Conservation (phyloP, 2,113 vertebrate species). For the Leiothrix lutea region DNA sequence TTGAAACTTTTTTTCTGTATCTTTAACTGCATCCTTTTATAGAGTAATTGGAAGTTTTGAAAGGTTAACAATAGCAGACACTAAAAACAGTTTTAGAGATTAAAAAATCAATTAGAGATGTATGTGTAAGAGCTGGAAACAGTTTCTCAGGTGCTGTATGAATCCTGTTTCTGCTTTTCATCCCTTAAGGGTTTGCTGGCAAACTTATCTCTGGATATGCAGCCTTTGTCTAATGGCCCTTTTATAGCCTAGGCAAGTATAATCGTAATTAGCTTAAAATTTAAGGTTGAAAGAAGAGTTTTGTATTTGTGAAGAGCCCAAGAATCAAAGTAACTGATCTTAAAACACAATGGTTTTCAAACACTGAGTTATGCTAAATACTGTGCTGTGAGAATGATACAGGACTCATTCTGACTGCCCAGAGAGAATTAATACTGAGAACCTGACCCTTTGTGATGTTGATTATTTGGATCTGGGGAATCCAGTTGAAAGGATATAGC, state of each 20-base stretch:
- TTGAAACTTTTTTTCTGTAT: background rate
- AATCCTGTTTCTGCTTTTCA: background rate
- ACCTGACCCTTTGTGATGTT: background rate
- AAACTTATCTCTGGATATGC: background rate
- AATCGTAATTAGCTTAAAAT: background rate
- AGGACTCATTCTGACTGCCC: background rate
- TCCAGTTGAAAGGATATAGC: constrained; percentile 41
- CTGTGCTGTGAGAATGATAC: background rate
- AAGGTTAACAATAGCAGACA: background rate
- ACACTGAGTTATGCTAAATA: background rate
- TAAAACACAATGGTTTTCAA: background rate
- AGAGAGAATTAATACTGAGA: background rate
- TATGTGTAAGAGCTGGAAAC: background rate
- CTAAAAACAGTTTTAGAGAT: background rate
- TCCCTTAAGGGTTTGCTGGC: background rate
- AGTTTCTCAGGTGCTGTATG: background rate
- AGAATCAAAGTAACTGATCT: background rate
- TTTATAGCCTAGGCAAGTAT: background rate
- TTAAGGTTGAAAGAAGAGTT: background rate
- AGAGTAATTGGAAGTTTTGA: background rate
- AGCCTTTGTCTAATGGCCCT: background rate
- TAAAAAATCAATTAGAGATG: background rate
- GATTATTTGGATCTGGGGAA: constrained; percentile 39
- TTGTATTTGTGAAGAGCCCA: background rate
- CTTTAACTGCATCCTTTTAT: background rate